phyloP scores from a whole-genome alignment of 2,888 invertebrate genomes.

The Oxycera nigricornis region DNA sequence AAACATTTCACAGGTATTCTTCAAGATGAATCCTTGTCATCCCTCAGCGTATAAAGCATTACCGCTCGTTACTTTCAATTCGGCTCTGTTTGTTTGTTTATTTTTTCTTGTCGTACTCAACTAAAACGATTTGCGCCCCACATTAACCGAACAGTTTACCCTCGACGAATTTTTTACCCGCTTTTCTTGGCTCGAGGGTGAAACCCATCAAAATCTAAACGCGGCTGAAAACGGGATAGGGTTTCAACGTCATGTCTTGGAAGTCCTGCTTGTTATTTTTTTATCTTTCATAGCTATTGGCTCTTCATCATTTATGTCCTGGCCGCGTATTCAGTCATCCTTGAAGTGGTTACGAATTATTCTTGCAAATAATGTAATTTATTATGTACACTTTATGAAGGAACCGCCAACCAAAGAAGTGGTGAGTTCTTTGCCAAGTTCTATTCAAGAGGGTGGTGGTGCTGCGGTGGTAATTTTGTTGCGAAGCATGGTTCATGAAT shows the following conservation, averaged over 20 bases:
- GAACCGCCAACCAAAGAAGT: not conserved
- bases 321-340: not conserved
- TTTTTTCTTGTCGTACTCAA: not conserved
- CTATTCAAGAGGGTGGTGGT: not conserved
- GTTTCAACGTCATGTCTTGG: not conserved
- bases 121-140: not conserved
- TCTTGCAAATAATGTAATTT: slow-evolving; percentile 37
- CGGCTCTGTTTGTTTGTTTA: not conserved
- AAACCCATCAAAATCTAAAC: no score
- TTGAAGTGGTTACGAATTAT: slow-evolving; percentile 35
- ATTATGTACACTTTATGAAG: slow-evolving; percentile 31
- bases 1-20: not conserved
- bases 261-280: not conserved
- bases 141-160: not conserved
- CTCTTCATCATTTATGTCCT: not conserved
- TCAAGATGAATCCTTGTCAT: not conserved
- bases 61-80: not conserved
- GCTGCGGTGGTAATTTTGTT: no score
- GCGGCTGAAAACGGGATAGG: no score
- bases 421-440: not conserved
- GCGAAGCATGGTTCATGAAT: no score
- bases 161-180: not conserved
- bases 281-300: no score
- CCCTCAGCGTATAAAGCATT: slow-evolving; percentile 18
- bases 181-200: not conserved